Evolutionary conservation across 1,140 invertebrate species (phyloP), one percentile per base, ranked within the genome.

Genomic region (Caenorhabditis briggsae): DNA sequence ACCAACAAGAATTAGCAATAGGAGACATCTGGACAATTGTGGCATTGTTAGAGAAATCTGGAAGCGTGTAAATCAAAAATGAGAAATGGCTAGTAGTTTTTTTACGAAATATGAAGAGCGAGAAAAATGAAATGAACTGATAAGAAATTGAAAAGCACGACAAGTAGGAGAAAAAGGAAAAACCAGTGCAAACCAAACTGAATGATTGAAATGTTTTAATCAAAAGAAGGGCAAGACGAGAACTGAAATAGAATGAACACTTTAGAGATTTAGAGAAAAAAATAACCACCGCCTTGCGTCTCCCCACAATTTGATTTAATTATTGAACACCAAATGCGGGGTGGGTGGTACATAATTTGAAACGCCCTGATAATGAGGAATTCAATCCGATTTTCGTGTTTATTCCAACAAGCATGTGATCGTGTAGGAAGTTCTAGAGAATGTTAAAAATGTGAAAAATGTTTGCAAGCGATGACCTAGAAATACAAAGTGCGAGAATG

Each of bases 241-340:
- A 58, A 58, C 2, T 58, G 16, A 33, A 11, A 23, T 12, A 64
- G 18, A 46, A 70, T 3, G 64, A n/a, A 46, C 2, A 59, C 56
- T n/a, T 20, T 41, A 12, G 64, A 70, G 64, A 41, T 70, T 70
- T 70, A 70, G 64, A 70, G 64, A 70, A 70, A 70, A 14, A 20
- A 70, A 70, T 43, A 70, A 33, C 33, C 33, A 33, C 33, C 41
- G n/a, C 11, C 18, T 18, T 46, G 2, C 43, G 23, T n/a, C 41
- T 46, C 41, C 59, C 64, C 18, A 33, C 33, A 33, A 70, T 70
- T 70, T 70, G 64, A 70, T 70, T 70, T n/a, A 70, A 70, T 70
- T 70, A 70, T 70, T 70, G 64, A 64, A 64, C 59, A 64, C 2
- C 59, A 25, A 16, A 18, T n/a, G 2, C 16, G 43, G n/a, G n/a